Percentiles rank a stretch among this genome's conserved stretches.
These are phyloP conservation scores for Apodemia duryi DNA, from an alignment of 2,888 invertebrate genomes.

Conservation along the genomic window DNA sequence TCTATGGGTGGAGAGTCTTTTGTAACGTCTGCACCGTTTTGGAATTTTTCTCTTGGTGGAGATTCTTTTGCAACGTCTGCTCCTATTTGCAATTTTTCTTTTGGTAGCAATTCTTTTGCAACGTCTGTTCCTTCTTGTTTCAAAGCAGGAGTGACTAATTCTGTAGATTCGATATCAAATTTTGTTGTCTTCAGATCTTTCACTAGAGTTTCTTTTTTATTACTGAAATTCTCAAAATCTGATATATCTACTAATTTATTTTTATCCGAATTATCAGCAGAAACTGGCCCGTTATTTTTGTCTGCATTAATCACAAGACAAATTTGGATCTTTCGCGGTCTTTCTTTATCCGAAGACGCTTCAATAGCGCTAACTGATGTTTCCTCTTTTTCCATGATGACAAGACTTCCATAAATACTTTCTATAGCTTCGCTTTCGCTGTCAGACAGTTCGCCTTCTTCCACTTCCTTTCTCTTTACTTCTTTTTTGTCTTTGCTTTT, in stretches of 20 bases:
- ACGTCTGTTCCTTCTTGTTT: not conserved
- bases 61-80: no score
- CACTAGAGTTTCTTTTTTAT: conserved; percentile 19
- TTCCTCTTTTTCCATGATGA: conserved; percentile 45
- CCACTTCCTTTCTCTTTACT: conserved; percentile 47
- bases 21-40: no score
- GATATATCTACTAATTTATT: conserved; percentile 35
- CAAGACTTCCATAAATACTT: conserved; percentile 62
- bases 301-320: conserved; percentile 55
- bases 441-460: conserved; percentile 71
- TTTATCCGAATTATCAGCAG: conserved; percentile 18
- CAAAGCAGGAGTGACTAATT: not conserved
- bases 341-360: conserved; percentile 37
- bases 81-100: not conserved
- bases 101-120: not conserved
- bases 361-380: conserved; percentile 30
- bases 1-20: no score
- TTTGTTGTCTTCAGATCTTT: not conserved
- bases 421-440: conserved; percentile 69
- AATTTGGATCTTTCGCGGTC: conserved; percentile 57
- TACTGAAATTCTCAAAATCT: conserved; percentile 52
- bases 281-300: conserved; percentile 29
- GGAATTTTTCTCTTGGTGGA: no score
- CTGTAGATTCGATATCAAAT: not conserved
- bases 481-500: conserved; percentile 39